A percentile compares a stretch with the other conserved stretches of the same genome.
phyloP scores from a whole-genome alignment of 2,797 vertebrate species.

The Halcyon smyrnensis region DNA sequence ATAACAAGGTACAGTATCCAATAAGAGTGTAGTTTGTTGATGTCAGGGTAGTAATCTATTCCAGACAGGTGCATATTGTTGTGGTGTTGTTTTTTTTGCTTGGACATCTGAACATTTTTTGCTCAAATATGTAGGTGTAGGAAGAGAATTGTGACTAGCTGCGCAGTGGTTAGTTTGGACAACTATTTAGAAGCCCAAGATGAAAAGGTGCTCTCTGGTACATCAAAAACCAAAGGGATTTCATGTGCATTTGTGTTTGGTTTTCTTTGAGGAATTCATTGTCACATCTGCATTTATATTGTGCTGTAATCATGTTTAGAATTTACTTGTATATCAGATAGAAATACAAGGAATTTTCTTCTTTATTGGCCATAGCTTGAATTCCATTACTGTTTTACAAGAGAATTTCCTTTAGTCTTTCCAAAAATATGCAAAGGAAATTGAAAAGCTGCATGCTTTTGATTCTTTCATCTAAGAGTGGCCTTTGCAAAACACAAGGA shows the following conservation, averaged over 20 bases:
- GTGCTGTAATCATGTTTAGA: not conserved
- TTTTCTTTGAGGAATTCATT: not conserved
- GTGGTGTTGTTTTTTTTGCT: not conserved
- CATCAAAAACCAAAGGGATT: not conserved
- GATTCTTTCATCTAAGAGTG: not conserved
- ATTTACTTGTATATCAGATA: not conserved
- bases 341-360: not conserved
- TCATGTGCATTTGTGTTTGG: not conserved
- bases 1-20: conserved; percentile 85
- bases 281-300: not conserved
- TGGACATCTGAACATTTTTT: not conserved
- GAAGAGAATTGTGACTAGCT: not conserved
- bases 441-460: not conserved
- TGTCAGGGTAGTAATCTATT: not conserved
- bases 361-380: not conserved
- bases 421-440: not conserved
- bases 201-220: not conserved
- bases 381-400: conserved; percentile 1
- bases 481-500: not conserved
- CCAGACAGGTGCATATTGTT: not conserved
- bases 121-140: not conserved
- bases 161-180: not conserved
- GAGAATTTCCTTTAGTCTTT: not conserved
- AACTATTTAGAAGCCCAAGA: not conserved
- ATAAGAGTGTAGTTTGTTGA: not conserved